Conservation (phyloP, 2,113 vertebrate genomes). For the Oryzias melastigma region DNA sequence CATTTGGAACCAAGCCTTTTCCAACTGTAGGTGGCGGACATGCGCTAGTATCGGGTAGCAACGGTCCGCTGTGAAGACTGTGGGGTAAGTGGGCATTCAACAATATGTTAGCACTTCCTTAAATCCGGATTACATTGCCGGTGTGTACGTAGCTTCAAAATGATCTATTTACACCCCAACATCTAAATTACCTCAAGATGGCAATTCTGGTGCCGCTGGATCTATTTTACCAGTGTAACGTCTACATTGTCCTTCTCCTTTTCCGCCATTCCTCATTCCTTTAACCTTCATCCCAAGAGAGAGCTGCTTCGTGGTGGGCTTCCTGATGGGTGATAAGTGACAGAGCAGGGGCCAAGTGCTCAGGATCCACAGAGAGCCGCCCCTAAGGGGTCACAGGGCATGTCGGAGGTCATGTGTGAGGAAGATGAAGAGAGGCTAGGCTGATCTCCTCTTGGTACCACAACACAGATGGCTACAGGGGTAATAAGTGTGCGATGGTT, state of each 20-base stretch:
- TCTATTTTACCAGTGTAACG: slow-evolving; percentile 44
- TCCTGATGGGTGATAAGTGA: slow-evolving; percentile 71
- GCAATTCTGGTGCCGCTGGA: slow-evolving; percentile 23
- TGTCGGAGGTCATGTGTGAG: slow-evolving; percentile 58
- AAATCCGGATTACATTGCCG: too few species aligned
- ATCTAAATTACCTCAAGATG: slow-evolving; percentile 8
- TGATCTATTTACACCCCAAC: too few species aligned
- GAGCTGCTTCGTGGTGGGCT: slow-evolving; percentile 34
- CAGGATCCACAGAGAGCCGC: slow-evolving; percentile 37
- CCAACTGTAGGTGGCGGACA: too few species aligned
- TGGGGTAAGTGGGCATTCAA: too few species aligned
- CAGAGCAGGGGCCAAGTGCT: slow-evolving; percentile 39
- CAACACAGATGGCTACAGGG: slow-evolving; percentile 58
- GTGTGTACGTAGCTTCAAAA: too few species aligned
- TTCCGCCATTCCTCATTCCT: slow-evolving; percentile 30
- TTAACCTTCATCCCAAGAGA: slow-evolving; percentile 40
- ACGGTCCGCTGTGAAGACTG: too few species aligned
- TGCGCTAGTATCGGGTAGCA: too few species aligned
- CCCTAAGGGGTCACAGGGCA: slow-evolving; percentile 50
- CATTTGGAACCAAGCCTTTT: too few species aligned
- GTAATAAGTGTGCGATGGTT: slow-evolving; percentile 32
- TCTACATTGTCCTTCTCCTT: slow-evolving; percentile 46
- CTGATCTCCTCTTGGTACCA: slow-evolving; percentile 43
- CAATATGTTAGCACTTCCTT: too few species aligned
- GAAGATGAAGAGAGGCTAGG: slow-evolving; percentile 62